Evolutionary conservation across 2,113 vertebrate genomes (phyloP).

Genomic region (Tenebrosternarchus preto): DNA sequence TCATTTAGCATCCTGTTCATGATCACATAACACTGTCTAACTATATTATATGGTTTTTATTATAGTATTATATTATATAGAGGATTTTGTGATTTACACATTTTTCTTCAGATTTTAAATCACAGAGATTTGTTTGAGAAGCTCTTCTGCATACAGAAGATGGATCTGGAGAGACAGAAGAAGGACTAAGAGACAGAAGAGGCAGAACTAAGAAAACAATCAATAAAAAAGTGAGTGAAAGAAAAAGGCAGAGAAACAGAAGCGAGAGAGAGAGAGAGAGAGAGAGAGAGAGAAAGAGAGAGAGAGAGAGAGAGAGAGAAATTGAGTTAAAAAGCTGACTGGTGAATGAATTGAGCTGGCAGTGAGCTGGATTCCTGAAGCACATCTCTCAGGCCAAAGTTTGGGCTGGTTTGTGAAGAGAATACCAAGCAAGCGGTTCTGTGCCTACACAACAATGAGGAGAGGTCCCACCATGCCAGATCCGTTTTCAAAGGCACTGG

Average conservation of each 20-base stretch:
- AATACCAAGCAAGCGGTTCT: slow-evolving; percentile 72
- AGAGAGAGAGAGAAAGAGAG: slow-evolving; percentile 41
- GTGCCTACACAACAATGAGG: slow-evolving; percentile 64
- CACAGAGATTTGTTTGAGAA: background rate
- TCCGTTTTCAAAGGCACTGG: slow-evolving; percentile 65
- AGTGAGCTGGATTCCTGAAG: slow-evolving; percentile 66
- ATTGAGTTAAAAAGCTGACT: slow-evolving; percentile 67
- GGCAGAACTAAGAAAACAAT: slow-evolving; percentile 10
- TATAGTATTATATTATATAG: too few relatives aligned
- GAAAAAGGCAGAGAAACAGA: slow-evolving; percentile 27
- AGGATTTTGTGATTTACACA: too few relatives aligned
- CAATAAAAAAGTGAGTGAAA: slow-evolving; percentile 12
- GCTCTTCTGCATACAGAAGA: background rate
- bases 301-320: slow-evolving; percentile 45
- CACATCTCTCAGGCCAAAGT: slow-evolving; percentile 72
- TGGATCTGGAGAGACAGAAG: background rate
- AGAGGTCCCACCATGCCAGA: slow-evolving; percentile 68
- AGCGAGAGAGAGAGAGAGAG: too few relatives aligned
- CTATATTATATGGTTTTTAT: too few relatives aligned
- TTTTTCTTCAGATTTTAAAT: too few relatives aligned
- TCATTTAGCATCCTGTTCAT: too few relatives aligned
- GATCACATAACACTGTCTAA: too few relatives aligned
- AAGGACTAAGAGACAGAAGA: slow-evolving; percentile 15
- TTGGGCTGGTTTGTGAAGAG: slow-evolving; percentile 71
- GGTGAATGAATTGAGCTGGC: slow-evolving; percentile 67